phyloP scores from a whole-genome alignment of 1,140 invertebrate genomes.

The Cardiocondyla obscurior region DNA sequence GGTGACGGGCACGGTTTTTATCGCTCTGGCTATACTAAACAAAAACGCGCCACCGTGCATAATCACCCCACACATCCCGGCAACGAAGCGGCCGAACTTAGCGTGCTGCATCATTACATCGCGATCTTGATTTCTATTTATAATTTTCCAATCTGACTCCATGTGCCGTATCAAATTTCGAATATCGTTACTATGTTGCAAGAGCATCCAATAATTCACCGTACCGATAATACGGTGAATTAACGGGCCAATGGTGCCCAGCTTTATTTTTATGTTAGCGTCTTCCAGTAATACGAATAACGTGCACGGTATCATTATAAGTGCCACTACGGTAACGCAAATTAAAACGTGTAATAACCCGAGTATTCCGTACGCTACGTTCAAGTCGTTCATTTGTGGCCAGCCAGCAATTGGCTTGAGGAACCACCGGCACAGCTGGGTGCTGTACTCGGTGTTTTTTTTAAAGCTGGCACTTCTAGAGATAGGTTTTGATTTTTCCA shows the following conservation, averaged over 20 bases:
- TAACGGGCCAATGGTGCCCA: constrained; percentile 71
- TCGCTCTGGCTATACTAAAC: constrained; percentile 42
- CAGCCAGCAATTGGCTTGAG: constrained; percentile 57
- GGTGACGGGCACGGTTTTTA: not conserved
- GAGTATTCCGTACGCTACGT: not conserved
- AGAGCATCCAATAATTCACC: constrained; percentile 70
- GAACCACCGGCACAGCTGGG: constrained; percentile 47
- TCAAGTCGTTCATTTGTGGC: not conserved
- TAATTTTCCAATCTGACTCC: constrained; percentile 71
- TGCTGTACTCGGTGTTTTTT: constrained; percentile 12
- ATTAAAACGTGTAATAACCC: not conserved
- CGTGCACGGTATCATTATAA: constrained; percentile 16
- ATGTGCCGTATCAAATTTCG: constrained; percentile 66
- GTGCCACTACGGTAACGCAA: not conserved
- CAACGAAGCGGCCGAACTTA: constrained; percentile 36
- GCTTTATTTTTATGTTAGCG: constrained; percentile 55
- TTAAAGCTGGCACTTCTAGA: not conserved
- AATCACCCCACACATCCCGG: constrained; percentile 26
- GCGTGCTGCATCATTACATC: constrained; percentile 53
- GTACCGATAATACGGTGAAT: constrained; percentile 73
- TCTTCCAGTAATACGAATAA: constrained; percentile 61
- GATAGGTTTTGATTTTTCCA: not conserved
- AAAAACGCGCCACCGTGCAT: constrained; percentile 35
- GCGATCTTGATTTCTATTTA: constrained; percentile 1
- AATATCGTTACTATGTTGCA: constrained; percentile 61